Evolutionary conservation across 2,113 vertebrate species (phyloP), one percentile per base, ranked within the genome.

Genomic region (Pseudorasbora parva): DNA sequence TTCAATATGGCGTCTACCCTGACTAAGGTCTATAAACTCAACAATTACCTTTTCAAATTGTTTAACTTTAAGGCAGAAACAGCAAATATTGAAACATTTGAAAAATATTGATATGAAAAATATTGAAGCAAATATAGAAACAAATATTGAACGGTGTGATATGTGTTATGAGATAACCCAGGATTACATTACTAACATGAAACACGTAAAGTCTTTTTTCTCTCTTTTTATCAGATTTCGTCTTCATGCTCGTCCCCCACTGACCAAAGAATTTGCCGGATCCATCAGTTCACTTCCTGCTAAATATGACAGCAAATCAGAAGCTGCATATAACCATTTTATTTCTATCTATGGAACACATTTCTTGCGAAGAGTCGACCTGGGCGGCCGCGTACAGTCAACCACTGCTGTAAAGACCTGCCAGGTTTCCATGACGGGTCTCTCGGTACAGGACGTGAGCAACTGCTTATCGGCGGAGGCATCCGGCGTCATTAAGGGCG

Each of bases 351-450:
- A 87, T 5, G 90, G 90, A 17, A 91, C 88, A 23, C 90, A 92
- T 87, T 91, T 80, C 54, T 86, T 92, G 69, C 86, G 86, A 5
- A 69, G 66, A 41, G 90, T 90, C 25, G 30, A 87, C 3, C 87
- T 91, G 5, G 90, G 88, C 0, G 89, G 90, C 4, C 43, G 3
- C 0, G 85, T 91, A 4, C 30, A 80, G 60, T 88, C 90, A 59
- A 84, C 85, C 47, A 91, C 89, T 0, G 90, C 91, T 12, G 51
- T 90, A 15, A 80, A 87, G n/a, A 92, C 90, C 12, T 92, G 90
- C 15, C 12, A 89, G 69, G 41, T 86, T 11, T 8, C 91, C 57
- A 86, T 90, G 84, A 83, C 12, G 2, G 80, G 86, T 41, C 41
- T 90, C 14, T 78, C 82, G 0, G 10, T 76, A 5, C 82, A 59